These are phyloP conservation scores for Gryon sp. DNA, from an alignment of 1,140 invertebrate species.

Conservation along the genomic window DNA sequence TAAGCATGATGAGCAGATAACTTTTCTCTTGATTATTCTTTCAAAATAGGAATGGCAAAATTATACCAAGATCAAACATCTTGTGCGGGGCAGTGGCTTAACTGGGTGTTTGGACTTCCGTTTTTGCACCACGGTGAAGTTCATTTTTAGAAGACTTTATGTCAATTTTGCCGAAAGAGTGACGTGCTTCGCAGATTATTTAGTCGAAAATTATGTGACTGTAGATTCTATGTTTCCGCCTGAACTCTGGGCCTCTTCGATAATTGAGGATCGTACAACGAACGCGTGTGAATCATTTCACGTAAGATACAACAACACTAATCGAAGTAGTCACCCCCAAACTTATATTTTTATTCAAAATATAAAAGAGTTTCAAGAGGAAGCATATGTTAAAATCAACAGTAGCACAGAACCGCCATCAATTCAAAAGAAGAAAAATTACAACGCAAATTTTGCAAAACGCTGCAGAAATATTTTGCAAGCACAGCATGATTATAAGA, in stretches of 20 bases:
- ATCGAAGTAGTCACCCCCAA: no score
- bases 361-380: no score
- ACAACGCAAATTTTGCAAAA: no score
- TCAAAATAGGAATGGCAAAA: not conserved
- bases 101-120: constrained; percentile 3
- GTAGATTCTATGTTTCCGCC: not conserved
- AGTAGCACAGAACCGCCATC: no score
- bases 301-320: not conserved
- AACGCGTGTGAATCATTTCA: constrained; percentile 23
- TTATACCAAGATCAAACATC: not conserved
- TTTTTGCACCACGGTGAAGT: not conserved
- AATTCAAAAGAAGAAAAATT: no score
- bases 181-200: constrained; percentile 12
- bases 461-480: no score
- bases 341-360: no score
- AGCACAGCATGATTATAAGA: no score
- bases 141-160: constrained; percentile 2
- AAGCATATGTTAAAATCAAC: no score
- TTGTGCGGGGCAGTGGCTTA: not conserved
- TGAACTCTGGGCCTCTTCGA: not conserved
- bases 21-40: not conserved
- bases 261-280: constrained; percentile 2
- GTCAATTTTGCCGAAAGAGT: not conserved
- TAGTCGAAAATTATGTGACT: constrained; percentile 2
- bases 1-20: no score